Conservation (phyloP, 1,140 invertebrate species). For the Andricus grossulariae region DNA sequence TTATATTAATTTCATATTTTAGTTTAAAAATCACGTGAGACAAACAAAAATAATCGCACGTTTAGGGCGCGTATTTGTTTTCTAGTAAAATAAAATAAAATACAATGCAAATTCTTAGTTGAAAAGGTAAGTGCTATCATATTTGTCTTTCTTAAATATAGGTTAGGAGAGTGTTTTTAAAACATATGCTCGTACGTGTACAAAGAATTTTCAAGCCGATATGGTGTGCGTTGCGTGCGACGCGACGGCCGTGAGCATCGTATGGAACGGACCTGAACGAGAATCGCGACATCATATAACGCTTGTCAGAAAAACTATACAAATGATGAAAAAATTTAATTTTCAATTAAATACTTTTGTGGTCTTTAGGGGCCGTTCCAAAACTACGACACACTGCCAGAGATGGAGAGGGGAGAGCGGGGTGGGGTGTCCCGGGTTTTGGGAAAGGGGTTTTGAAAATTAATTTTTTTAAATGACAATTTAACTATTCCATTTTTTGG, state of each 20-base stretch:
- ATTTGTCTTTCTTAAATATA: slow-evolving; percentile 45
- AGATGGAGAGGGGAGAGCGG: too few species aligned
- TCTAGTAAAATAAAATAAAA: not conserved
- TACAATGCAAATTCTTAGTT: slow-evolving; percentile 31
- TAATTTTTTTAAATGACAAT: too few species aligned
- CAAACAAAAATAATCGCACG: too few species aligned
- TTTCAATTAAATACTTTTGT: not conserved
- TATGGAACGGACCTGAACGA: slow-evolving; percentile 65
- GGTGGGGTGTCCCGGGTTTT: too few species aligned
- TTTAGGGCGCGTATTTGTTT: too few species aligned
- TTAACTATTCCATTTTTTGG: too few species aligned
- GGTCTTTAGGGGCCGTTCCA: too few species aligned
- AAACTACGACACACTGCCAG: too few species aligned
- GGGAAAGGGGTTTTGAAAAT: too few species aligned
- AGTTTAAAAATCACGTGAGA: too few species aligned
- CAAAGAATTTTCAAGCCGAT: slow-evolving; percentile 44
- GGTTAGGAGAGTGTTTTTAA: slow-evolving; percentile 56
- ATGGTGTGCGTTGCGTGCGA: slow-evolving; percentile 67
- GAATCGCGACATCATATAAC: slow-evolving; percentile 23
- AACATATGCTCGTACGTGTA: not conserved
- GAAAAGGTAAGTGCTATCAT: slow-evolving; percentile 18
- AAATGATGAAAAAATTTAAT: slow-evolving; percentile 4
- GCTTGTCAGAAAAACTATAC: slow-evolving; percentile 23
- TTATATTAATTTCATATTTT: too few species aligned
- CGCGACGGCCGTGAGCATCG: slow-evolving; percentile 67